Evolutionary conservation across 2,797 vertebrate genomes (phyloP).

Genomic region (Ibycter americanus): DNA sequence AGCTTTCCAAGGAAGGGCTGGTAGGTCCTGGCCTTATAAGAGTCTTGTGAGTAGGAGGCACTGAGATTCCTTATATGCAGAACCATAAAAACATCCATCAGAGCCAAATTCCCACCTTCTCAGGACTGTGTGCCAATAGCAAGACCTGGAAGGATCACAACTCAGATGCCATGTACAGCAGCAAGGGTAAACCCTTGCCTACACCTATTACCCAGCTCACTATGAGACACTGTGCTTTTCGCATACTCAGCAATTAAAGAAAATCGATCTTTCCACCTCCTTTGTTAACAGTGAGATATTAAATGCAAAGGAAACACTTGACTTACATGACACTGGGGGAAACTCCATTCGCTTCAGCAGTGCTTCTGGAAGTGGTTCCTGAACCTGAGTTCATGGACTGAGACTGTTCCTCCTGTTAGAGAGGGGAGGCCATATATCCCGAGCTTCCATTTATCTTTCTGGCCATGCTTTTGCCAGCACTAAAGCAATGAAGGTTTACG

Average conservation of each 20-base stretch:
- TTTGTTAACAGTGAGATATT: neutral
- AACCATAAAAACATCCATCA: neutral
- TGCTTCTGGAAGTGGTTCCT: neutral
- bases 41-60: neutral
- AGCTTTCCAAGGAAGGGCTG: rapidly evolving
- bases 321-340: rapidly evolving
- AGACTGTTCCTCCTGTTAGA: neutral
- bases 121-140: neutral
- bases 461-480: neutral
- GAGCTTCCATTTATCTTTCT: neutral
- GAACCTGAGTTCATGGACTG: neutral
- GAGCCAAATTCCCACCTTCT: neutral
- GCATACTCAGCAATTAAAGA: neutral
- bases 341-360: neutral
- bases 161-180: neutral
- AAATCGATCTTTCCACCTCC: neutral
- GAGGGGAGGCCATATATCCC: rapidly evolving
- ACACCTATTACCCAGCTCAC: neutral
- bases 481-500: neutral
- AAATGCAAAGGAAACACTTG: neutral
- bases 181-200: neutral
- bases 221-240: neutral
- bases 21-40: neutral
- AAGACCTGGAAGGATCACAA: neutral
- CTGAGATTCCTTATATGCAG: neutral